These are phyloP conservation scores for Delia radicum DNA, from an alignment of 1,140 invertebrate genomes.

Conservation along the genomic window DNA sequence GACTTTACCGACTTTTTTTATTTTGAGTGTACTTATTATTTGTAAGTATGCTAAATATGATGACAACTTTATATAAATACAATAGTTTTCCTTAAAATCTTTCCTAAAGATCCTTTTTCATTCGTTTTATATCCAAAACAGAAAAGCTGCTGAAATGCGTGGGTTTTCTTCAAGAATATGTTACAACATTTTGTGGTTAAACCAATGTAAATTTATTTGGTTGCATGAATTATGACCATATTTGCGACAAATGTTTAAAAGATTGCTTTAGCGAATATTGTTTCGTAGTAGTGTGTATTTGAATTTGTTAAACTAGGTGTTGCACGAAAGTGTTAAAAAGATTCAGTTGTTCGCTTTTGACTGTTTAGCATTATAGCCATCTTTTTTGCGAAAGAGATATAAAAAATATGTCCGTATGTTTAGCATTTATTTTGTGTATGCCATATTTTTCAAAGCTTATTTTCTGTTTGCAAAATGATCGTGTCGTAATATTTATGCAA, in stretches of 20 bases:
- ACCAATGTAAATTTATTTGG: conserved; percentile 42
- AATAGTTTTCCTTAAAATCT: not conserved
- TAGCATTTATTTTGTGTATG: conserved; percentile 8
- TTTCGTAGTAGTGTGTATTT: too few relatives aligned
- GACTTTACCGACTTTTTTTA: too few relatives aligned
- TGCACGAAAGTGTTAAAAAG: conserved; percentile 20
- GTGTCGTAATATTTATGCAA: conserved; percentile 23
- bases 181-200: not conserved
- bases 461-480: not conserved
- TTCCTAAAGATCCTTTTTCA: not conserved
- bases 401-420: not conserved
- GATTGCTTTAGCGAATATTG: not conserved
- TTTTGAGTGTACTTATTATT: too few relatives aligned
- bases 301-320: not conserved
- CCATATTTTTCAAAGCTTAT: conserved; percentile 6
- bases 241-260: conserved; percentile 40
- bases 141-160: not conserved
- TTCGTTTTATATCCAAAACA: not conserved
- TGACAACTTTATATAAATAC: not conserved
- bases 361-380: conserved; percentile 22
- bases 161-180: not conserved
- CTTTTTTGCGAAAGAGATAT: not conserved
- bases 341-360: not conserved
- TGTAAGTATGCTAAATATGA: not conserved
- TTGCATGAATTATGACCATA: conserved; percentile 54